A percentile compares a stretch with the other conserved stretches of the same genome.
phyloP scores from a whole-genome alignment of 2,797 vertebrate species.

The Crypturellus tataupa region DNA sequence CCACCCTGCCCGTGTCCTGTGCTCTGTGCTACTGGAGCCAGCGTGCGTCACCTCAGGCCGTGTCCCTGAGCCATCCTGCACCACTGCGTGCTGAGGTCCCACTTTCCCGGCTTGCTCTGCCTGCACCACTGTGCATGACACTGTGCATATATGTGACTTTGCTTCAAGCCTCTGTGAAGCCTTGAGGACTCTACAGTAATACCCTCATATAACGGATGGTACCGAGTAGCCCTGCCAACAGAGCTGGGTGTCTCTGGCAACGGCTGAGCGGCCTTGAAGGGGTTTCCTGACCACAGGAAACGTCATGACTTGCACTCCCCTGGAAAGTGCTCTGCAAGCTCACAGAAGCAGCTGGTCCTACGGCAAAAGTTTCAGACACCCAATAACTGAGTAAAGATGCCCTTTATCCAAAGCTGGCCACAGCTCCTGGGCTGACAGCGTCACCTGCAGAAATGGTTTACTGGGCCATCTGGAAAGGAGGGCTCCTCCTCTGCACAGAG shows the following conservation, averaged over 20 bases:
- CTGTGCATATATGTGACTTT: accelerated
- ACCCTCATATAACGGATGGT: not conserved
- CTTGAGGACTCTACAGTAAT: not conserved
- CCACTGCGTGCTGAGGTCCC: not conserved
- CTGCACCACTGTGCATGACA: accelerated
- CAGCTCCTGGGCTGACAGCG: not conserved
- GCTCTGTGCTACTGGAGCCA: not conserved
- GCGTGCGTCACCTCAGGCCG: accelerated
- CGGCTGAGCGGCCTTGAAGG: not conserved
- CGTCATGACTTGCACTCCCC: not conserved
- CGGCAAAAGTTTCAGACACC: not conserved
- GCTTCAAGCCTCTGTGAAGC: not conserved
- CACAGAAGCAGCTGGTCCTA: not conserved
- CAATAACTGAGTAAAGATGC: not conserved
- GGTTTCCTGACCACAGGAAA: not conserved
- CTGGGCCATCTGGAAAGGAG: accelerated
- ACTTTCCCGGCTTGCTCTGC: not conserved
- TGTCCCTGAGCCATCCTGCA: not conserved
- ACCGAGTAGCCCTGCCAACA: not conserved
- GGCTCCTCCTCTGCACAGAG: not conserved
- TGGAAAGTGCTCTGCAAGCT: not conserved
- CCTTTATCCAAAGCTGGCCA: not conserved
- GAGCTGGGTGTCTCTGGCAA: not conserved
- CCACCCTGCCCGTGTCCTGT: not conserved
- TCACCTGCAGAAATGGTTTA: not conserved